Conservation (phyloP, 2,113 vertebrate genomes). For the Microcebus jonahi region DNA sequence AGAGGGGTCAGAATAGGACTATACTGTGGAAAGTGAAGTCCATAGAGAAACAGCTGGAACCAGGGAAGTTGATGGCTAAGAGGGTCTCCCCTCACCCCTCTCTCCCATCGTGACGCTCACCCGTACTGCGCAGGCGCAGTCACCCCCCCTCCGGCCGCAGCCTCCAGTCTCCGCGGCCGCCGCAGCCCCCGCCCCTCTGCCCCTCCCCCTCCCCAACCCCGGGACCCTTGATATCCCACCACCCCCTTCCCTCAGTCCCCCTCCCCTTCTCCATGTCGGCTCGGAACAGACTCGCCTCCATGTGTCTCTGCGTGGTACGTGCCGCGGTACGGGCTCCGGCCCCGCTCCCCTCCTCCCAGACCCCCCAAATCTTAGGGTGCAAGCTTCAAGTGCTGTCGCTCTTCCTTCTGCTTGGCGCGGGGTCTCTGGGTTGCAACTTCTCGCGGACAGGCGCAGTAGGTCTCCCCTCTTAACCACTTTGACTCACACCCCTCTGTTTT, state of each 20-base stretch:
- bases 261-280: slow-evolving; percentile 80
- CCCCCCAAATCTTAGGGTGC: slow-evolving; percentile 63
- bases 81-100: slow-evolving; percentile 74
- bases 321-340: slow-evolving; percentile 75
- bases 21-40: background rate
- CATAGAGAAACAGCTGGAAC: background rate
- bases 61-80: slow-evolving; percentile 52
- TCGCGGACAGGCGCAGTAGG: slow-evolving; percentile 32
- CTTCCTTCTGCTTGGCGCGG: slow-evolving; percentile 59
- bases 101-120: slow-evolving; percentile 67
- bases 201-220: slow-evolving; percentile 72
- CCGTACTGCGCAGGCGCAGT: slow-evolving; percentile 76
- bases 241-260: slow-evolving; percentile 35
- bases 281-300: slow-evolving; percentile 83
- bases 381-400: slow-evolving; percentile 71
- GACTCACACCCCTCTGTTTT: slow-evolving; percentile 53
- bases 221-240: slow-evolving; percentile 67
- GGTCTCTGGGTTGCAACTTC: slow-evolving; percentile 75
- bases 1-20: slow-evolving; percentile 2
- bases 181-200: slow-evolving; percentile 79
- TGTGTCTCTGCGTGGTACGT: slow-evolving; percentile 83
- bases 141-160: slow-evolving; percentile 56
- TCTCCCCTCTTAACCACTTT: slow-evolving; percentile 55
- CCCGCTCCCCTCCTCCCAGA: slow-evolving; percentile 72
- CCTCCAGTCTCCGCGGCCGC: slow-evolving; percentile 62